phyloP scores from a whole-genome alignment of 2,113 vertebrate species.

The Carettochelys insculpta region DNA sequence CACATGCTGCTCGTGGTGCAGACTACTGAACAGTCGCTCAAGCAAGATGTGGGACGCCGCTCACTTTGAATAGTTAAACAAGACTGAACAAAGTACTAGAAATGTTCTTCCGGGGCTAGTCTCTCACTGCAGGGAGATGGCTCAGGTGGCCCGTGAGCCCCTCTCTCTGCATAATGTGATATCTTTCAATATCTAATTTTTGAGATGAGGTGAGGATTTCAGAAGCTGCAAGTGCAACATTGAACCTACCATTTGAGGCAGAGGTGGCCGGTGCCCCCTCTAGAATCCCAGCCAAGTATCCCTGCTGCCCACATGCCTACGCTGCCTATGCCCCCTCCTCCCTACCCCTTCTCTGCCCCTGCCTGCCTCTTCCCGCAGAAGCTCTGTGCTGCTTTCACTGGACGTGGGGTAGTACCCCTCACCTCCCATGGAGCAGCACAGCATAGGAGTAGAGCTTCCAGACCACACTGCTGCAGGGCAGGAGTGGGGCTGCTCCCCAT shows the following conservation, averaged over 20 bases:
- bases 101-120: not conserved
- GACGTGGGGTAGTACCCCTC: too few relatives aligned
- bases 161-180: not conserved
- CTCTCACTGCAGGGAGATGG: not conserved
- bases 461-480: too few relatives aligned
- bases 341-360: too few relatives aligned
- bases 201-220: not conserved
- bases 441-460: too few relatives aligned
- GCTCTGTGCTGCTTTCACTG: too few relatives aligned
- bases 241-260: not conserved
- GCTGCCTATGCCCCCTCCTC: too few relatives aligned
- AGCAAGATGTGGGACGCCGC: not conserved
- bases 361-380: too few relatives aligned
- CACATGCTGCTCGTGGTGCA: conserved; percentile 23
- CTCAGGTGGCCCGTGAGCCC: not conserved
- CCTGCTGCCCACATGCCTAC: too few relatives aligned
- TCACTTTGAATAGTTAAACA: not conserved
- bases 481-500: too few relatives aligned
- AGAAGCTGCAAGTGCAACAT: not conserved
- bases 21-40: not conserved
- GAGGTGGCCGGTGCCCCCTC: too few relatives aligned
- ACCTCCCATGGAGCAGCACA: too few relatives aligned
- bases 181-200: not conserved
- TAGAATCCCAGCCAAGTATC: too few relatives aligned
- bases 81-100: not conserved